phyloP scores from a whole-genome alignment of 2,797 vertebrate species.

The Avahi laniger region DNA sequence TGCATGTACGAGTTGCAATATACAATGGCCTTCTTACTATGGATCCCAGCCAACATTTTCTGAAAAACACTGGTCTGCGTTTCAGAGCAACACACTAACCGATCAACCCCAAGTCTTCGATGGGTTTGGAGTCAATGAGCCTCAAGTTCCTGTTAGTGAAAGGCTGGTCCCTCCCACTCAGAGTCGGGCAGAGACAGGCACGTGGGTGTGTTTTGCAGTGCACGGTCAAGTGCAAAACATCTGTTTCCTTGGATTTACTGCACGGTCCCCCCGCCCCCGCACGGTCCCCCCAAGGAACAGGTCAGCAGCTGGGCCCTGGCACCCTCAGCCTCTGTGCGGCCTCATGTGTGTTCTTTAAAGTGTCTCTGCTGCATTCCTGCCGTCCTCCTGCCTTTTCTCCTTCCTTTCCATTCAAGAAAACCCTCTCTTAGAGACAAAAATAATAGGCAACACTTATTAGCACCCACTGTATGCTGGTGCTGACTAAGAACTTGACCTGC shows the following conservation, averaged over 20 bases:
- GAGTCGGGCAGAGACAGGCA: not conserved
- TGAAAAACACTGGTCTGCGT: not conserved
- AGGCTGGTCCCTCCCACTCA: not conserved
- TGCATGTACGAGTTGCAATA: not conserved
- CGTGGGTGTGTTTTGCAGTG: not conserved
- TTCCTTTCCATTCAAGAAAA: not conserved
- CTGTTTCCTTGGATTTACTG: not conserved
- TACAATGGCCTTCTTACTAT: not conserved
- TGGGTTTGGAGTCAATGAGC: not conserved
- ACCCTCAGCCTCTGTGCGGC: not conserved
- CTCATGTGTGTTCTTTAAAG: not conserved
- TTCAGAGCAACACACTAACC: not conserved
- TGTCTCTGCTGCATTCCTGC: not conserved
- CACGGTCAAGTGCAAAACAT: not conserved
- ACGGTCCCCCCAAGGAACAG: not conserved
- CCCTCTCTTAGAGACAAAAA: not conserved
- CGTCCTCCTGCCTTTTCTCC: not conserved
- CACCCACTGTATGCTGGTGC: not conserved
- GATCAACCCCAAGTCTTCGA: not conserved
- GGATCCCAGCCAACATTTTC: not conserved
- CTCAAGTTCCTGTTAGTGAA: not conserved
- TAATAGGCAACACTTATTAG: not conserved
- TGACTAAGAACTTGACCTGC: not conserved
- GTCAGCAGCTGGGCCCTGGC: not conserved
- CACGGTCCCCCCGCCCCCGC: accelerated